These are phyloP conservation scores for Aspidiotus rigidus DNA, from an alignment of 2,888 invertebrate genomes.

Conservation along the genomic window DNA sequence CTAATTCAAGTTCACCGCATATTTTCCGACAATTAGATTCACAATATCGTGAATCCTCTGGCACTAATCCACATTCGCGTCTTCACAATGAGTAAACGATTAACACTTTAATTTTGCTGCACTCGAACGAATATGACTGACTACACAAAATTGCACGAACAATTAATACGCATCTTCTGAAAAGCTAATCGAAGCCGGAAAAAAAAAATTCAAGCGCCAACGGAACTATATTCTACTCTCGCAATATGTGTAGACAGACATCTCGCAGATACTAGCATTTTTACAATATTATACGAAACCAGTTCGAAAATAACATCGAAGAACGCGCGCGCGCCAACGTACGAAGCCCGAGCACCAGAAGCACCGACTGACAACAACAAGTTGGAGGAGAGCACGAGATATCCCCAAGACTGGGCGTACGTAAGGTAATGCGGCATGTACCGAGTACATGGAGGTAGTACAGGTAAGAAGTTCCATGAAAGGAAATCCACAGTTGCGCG, in stretches of 20 bases:
- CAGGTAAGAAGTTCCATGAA: not conserved
- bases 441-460: too few relatives aligned
- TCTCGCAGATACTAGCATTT: not conserved
- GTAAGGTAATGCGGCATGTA: not conserved
- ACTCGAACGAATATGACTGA: not conserved
- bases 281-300: not conserved
- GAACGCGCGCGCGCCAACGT: constrained; percentile 2
- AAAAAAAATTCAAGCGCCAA: not conserved
- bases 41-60: not conserved
- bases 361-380: not conserved
- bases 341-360: not conserved
- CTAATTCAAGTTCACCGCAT: constrained; percentile 1
- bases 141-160: not conserved
- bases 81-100: constrained; percentile 1
- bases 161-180: not conserved
- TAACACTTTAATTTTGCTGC: not conserved
- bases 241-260: too few relatives aligned
- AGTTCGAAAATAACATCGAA: not conserved
- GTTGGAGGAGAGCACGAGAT: not conserved
- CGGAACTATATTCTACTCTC: too few relatives aligned
- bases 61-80: not conserved
- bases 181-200: not conserved
- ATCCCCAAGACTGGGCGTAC: not conserved
- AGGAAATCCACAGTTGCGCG: constrained; percentile 21
- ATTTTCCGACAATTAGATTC: not conserved